These are phyloP conservation scores for Archivesica marissinica DNA, from an alignment of 1,140 invertebrate genomes.

Conservation along the genomic window DNA sequence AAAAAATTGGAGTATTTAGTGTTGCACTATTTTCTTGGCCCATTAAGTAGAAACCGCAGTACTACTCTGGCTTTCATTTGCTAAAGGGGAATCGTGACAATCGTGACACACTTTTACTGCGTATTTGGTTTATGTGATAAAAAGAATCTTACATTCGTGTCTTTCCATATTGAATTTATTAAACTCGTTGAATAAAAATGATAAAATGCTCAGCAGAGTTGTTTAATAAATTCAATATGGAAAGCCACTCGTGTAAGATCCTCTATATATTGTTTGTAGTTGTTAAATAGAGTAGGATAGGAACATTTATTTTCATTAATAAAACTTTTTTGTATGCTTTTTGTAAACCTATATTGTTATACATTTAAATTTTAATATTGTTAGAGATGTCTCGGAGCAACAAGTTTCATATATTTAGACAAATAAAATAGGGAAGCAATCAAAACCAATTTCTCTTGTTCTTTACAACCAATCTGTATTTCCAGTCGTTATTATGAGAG, in stretches of 20 bases:
- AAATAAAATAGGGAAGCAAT: slow-evolving; percentile 24
- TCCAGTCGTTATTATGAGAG: too few species aligned
- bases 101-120: too few species aligned
- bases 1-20: too few species aligned
- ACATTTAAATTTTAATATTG: slow-evolving; percentile 36
- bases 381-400: not conserved
- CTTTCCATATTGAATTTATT: too few species aligned
- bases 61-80: too few species aligned
- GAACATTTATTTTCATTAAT: slow-evolving; percentile 22
- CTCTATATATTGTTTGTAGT: slow-evolving; percentile 3
- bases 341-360: slow-evolving; percentile 26
- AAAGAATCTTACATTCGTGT: too few species aligned
- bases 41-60: too few species aligned
- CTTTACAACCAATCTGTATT: too few species aligned
- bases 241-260: not conserved
- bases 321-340: slow-evolving; percentile 17
- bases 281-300: not conserved
- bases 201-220: not conserved
- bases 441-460: too few species aligned
- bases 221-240: not conserved
- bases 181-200: not conserved
- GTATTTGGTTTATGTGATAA: too few species aligned
- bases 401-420: slow-evolving; percentile 27
- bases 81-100: too few species aligned
- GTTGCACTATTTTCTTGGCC: too few species aligned